Base-by-base conservation (phyloP, 2,113 vertebrate species). In the Chauna torquata region DNA sequence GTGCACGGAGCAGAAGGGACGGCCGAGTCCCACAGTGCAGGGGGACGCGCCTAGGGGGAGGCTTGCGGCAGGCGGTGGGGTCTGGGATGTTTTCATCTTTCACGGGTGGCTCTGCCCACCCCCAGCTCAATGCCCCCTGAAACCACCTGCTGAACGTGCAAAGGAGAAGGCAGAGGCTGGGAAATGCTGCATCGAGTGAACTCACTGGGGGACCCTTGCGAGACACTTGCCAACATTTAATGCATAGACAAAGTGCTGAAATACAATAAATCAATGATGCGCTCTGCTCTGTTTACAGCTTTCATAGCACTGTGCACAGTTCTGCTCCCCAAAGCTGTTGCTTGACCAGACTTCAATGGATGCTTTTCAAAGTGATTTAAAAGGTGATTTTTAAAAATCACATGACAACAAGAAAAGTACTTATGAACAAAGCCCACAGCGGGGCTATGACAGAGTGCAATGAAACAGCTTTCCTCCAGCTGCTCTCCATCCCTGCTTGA, bases 191-290 rank as follows among this genome's bases (percentile, higher is more conserved):
- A 38, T 11, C 57, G 77, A 45, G 36, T 3, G 36, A 40, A 15
- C 2, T 15, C 25, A 30, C 27, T 2, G 11, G 9, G 11, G 17
- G 62, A 28, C 34, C 32, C 38, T 45, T 1, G 0, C 5, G 65
- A 44, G 71, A 40, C 0, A 1, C 23, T 23, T 0, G 0, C 42
- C 45, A 42, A 28, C 2, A 1, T 27, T 38, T 36, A 50, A 55
- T 2, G 30, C 20, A 4, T 3, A 25, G 42, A 13, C 49, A 44
- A 61, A 44, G 52, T 1, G 2, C 45, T 44, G 65, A 15, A 38
- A 27, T 12, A 1, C 6, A 1, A 16, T 17, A 36, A 77, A 66
- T 44, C 57, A 30, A 8, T 5, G 54, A 16, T 15, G 47, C 2
- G 3, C 7, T 1, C 36, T 2, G 11, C 58, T 61, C 82, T 22